These are phyloP conservation scores for Zalophus californianus DNA, from an alignment of 2,797 vertebrate genomes.

Conservation along the genomic window DNA sequence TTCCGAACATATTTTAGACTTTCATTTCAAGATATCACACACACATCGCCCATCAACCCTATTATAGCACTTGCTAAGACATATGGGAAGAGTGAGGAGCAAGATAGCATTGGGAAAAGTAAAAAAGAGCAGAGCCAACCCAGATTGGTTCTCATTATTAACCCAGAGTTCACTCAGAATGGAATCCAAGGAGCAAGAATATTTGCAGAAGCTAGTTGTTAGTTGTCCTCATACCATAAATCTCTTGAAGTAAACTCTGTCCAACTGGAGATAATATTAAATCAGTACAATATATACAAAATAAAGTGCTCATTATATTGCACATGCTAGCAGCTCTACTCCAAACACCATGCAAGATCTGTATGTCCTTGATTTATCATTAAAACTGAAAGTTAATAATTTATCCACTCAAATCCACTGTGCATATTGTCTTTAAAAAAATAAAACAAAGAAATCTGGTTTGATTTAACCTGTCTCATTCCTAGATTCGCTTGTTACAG, in stretches of 20 bases:
- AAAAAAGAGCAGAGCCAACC: slow-evolving; percentile 58
- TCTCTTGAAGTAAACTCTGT: slow-evolving; percentile 41
- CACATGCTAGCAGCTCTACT: not conserved
- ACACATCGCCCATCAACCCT: slow-evolving; percentile 44
- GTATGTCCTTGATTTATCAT: not conserved
- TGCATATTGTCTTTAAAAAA: not conserved
- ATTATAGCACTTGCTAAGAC: slow-evolving; percentile 71
- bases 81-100: slow-evolving; percentile 71
- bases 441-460: not conserved
- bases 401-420: not conserved
- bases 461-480: not conserved
- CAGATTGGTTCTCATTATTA: slow-evolving; percentile 50
- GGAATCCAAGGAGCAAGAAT: slow-evolving; percentile 35
- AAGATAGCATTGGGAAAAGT: not conserved
- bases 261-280: slow-evolving; percentile 36
- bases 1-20: slow-evolving; percentile 66
- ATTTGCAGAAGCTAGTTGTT: slow-evolving; percentile 60
- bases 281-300: not conserved
- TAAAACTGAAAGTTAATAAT: not conserved
- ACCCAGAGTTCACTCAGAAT: slow-evolving; percentile 49
- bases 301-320: not conserved
- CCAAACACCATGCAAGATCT: not conserved
- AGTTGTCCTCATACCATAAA: slow-evolving; percentile 4
- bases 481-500: not conserved
- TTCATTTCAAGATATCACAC: slow-evolving; percentile 64